Conservation (phyloP, 2,888 invertebrate species). For the Mythimna impura region DNA sequence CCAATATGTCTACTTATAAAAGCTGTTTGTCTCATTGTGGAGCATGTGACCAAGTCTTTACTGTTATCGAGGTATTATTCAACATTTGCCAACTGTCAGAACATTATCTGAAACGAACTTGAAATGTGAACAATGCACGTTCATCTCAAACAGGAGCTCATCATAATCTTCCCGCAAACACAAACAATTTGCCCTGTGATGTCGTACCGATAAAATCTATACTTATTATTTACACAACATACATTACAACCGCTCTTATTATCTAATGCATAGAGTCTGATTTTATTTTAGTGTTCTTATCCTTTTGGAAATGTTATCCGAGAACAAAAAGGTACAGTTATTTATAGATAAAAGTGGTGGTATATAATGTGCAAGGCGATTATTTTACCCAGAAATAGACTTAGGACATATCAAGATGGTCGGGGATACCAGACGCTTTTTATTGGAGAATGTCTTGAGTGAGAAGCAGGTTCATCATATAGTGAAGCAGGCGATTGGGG, state of each 20-base stretch:
- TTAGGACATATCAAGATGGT: constrained; percentile 63
- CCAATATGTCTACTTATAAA: not conserved
- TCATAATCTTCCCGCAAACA: constrained; percentile 50
- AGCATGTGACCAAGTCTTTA: constrained; percentile 11
- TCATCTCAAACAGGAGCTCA: constrained; percentile 46
- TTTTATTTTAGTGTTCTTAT: constrained; percentile 1
- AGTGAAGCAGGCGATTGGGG: constrained; percentile 61
- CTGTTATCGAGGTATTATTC: constrained; percentile 24
- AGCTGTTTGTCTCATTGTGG: not conserved
- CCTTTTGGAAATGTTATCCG: constrained; percentile 39
- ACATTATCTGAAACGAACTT: constrained; percentile 44
- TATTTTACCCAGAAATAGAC: constrained; percentile 8
- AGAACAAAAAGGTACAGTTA: constrained; percentile 47
- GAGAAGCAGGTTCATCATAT: constrained; percentile 72
- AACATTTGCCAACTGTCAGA: constrained; percentile 50
- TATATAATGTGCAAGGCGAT: constrained; percentile 44
- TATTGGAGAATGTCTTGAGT: constrained; percentile 68
- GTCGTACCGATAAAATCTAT: constrained; percentile 38
- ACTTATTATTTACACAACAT: constrained; percentile 11
- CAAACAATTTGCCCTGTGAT: constrained; percentile 36
- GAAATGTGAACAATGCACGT: constrained; percentile 47
- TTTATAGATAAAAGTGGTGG: constrained; percentile 29
- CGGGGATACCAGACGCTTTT: constrained; percentile 46
- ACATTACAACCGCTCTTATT: constrained; percentile 35
- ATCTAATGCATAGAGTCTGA: not conserved